Evolutionary conservation across 2,888 invertebrate species (phyloP).

Genomic region (Ochropleura plecta): DNA sequence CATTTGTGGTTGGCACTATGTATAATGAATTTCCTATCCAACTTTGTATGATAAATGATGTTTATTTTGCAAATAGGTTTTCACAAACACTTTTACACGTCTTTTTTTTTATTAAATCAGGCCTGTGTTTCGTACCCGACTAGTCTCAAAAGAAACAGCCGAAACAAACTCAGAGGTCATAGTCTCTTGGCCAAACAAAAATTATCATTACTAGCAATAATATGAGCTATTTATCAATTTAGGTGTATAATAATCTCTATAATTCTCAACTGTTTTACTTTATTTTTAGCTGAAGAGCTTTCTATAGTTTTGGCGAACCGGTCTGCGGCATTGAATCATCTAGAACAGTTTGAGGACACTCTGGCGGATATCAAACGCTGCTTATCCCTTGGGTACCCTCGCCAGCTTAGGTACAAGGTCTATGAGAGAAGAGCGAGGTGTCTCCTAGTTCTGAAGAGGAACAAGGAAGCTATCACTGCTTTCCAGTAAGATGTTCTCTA

Average conservation of each 20-base stretch:
- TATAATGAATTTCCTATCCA: slow-evolving; percentile 21
- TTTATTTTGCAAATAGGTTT: no score
- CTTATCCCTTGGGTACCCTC: slow-evolving; percentile 92
- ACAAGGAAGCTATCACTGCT: slow-evolving; percentile 91
- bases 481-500: slow-evolving; percentile 87
- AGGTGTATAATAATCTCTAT: background rate
- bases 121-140: no score
- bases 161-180: no score
- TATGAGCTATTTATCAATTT: background rate
- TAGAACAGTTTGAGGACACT: slow-evolving; percentile 92
- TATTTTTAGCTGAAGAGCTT: slow-evolving; percentile 89
- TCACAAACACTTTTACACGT: no score
- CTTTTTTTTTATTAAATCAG: no score
- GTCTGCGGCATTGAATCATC: slow-evolving; percentile 94
- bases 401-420: slow-evolving; percentile 93
- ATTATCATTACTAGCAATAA: no score
- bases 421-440: slow-evolving; percentile 94
- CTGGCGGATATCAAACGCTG: slow-evolving; percentile 93
- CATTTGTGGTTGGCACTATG: slow-evolving; percentile 8
- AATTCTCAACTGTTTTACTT: background rate
- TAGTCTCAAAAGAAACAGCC: no score
- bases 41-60: background rate
- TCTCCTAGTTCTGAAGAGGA: slow-evolving; percentile 92
- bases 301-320: slow-evolving; percentile 94
- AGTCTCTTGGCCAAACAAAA: no score